A percentile compares a stretch with the other conserved stretches of the same genome.
These are phyloP conservation scores for Trisateles emortualis DNA, from an alignment of 2,888 invertebrate species.

Conservation along the genomic window DNA sequence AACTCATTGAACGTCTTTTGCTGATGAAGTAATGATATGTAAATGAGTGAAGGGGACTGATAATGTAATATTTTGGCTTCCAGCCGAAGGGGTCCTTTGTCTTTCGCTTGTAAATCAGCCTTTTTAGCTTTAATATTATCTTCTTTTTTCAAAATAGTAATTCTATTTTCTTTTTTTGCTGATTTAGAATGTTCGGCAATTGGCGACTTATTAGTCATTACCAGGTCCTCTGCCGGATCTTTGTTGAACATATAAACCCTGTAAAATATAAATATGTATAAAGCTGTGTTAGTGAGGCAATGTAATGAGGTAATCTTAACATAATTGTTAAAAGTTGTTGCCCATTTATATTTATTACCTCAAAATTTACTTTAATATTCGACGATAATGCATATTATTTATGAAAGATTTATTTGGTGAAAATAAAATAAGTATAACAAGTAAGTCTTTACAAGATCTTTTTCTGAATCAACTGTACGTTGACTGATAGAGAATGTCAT, in stretches of 20 bases:
- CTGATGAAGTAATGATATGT: slow-evolving; percentile 83
- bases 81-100: slow-evolving; percentile 80
- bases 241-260: slow-evolving; percentile 71
- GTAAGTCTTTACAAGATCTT: too few species aligned
- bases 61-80: slow-evolving; percentile 82
- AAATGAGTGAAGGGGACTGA: slow-evolving; percentile 87
- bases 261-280: slow-evolving; percentile 10
- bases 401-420: too few species aligned
- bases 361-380: too few species aligned
- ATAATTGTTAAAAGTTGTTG: too few species aligned
- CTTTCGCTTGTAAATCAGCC: slow-evolving; percentile 70
- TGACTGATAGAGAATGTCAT: too few species aligned
- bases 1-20: slow-evolving; percentile 77
- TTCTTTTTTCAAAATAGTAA: slow-evolving; percentile 57
- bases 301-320: too few species aligned
- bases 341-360: too few species aligned
- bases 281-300: background rate
- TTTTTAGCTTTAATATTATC: slow-evolving; percentile 41
- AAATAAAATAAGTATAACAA: too few species aligned
- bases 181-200: slow-evolving; percentile 44
- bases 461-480: too few species aligned
- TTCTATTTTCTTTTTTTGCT: slow-evolving; percentile 41
- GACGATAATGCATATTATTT: too few species aligned
- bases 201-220: slow-evolving; percentile 61
- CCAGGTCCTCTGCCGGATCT: slow-evolving; percentile 58